These are phyloP conservation scores for Morone saxatilis DNA, from an alignment of 2,113 vertebrate genomes.

Conservation along the genomic window DNA sequence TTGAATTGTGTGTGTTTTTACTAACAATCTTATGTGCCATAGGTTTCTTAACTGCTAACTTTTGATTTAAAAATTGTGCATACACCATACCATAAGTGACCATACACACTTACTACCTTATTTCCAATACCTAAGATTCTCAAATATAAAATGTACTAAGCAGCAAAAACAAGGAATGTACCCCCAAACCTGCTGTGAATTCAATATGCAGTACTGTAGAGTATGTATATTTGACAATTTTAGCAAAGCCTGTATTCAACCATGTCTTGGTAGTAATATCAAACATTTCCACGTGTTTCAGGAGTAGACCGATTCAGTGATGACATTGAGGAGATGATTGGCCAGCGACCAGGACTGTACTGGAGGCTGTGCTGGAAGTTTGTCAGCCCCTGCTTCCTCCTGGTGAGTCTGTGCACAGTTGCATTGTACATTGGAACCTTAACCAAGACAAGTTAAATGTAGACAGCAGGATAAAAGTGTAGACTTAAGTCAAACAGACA, in stretches of 20 bases:
- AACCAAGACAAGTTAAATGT: background rate
- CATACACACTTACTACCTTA: background rate
- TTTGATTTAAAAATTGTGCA: background rate
- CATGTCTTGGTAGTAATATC: background rate
- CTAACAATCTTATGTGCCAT: too few species aligned
- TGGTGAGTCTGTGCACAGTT: conserved; percentile 81
- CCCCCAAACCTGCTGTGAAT: background rate
- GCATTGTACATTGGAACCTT: background rate
- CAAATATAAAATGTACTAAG: background rate
- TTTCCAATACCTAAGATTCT: background rate
- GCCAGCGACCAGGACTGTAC: conserved; percentile 88
- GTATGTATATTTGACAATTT: background rate
- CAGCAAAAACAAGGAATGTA: background rate
- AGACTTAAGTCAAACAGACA: background rate
- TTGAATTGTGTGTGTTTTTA: background rate
- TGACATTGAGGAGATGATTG: conserved; percentile 93
- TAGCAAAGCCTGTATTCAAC: background rate
- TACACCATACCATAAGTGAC: too few species aligned
- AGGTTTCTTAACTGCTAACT: background rate
- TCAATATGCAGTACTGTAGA: background rate
- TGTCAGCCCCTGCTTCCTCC: conserved; percentile 92
- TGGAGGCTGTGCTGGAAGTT: conserved; percentile 95
- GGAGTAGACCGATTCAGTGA: conserved; percentile 92
- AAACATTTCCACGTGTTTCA: conserved; percentile 64
- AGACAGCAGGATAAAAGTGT: background rate